Evolutionary conservation across 2,113 vertebrate species (phyloP).

Genomic region (Montifringilla adamsi): DNA sequence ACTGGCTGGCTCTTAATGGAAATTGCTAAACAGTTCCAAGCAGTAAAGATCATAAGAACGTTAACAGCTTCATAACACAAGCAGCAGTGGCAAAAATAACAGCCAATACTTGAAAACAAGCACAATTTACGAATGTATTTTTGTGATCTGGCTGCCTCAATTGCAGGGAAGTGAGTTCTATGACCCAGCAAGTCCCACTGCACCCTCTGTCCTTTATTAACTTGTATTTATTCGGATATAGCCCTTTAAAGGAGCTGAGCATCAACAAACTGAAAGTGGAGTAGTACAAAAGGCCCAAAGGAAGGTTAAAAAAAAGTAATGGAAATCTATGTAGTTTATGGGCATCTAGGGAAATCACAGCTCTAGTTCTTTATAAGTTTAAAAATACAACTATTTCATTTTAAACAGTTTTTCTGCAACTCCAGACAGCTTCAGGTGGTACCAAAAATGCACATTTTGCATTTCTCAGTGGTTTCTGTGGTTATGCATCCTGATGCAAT

Average conservation of each 20-base stretch:
- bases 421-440: background rate
- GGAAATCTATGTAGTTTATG: conserved; percentile 10
- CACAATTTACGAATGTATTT: background rate
- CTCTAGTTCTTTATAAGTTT: background rate
- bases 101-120: background rate
- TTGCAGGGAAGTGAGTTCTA: background rate
- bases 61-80: background rate
- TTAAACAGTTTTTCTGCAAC: background rate
- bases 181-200: background rate
- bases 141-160: background rate
- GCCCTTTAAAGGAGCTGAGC: conserved; percentile 19
- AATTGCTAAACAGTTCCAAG: background rate
- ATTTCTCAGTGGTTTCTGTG: background rate
- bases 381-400: conserved; percentile 2
- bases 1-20: background rate
- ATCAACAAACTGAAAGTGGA: background rate
- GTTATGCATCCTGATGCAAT: background rate
- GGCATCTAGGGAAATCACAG: conserved; percentile 27
- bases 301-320: conserved; percentile 40
- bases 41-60: background rate
- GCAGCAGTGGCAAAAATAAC: background rate
- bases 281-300: conserved; percentile 13
- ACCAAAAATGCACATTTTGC: background rate
- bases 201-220: conserved; percentile 39
- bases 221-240: conserved; percentile 36